Base-by-base conservation (phyloP, 2,797 vertebrate species). In the Brachyrhaphis roseni region DNA sequence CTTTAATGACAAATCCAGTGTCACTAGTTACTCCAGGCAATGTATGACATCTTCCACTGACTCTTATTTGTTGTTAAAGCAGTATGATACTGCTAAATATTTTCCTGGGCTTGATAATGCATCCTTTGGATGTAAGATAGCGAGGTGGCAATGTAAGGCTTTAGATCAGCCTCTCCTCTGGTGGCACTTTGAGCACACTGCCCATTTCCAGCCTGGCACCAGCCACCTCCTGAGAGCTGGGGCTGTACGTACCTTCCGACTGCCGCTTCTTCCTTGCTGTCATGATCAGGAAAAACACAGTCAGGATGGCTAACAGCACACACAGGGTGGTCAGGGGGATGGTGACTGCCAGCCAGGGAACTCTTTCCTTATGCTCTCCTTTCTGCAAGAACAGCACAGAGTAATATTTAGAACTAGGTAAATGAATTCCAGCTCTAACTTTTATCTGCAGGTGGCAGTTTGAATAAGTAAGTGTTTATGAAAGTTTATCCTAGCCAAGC, bases 211-310 rank as follows among this genome's bases (percentile, higher is more conserved):
- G 84, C 62, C 98, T 95, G 46, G 98, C 98, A 47, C 98, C 98
- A 0, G 97, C 98, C 82, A 99, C 97, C 80, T 99, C 98, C 95
- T 99, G 98, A 72, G 96, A 96, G 92, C 98, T 99, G 4, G 98
- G 98, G 85, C 97, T 99, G 94, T 99, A 99, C n/a, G 97, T 98
- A 85, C 98, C 98, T 92, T 99, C 98, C 0, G 98, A 99, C 82
- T 98, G 98, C 12, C 98, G 97, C 87, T 98, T 97, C 95, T 97
- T 98, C 76, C 98, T 95, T 47, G 98, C 98, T 0, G 97, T 98
- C 93, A 99, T 93, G 90, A 97, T 82, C 87, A 97, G 96, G 90
- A 97, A 97, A 78, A 97, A 96, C 77, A 98, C 94, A 8, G 94
- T 96, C 49, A 99, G 92, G 78, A 96, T 93, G 82, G 96, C 96